These are phyloP conservation scores for Limnephilus marmoratus DNA, from an alignment of 2,888 invertebrate species.

Conservation along the genomic window DNA sequence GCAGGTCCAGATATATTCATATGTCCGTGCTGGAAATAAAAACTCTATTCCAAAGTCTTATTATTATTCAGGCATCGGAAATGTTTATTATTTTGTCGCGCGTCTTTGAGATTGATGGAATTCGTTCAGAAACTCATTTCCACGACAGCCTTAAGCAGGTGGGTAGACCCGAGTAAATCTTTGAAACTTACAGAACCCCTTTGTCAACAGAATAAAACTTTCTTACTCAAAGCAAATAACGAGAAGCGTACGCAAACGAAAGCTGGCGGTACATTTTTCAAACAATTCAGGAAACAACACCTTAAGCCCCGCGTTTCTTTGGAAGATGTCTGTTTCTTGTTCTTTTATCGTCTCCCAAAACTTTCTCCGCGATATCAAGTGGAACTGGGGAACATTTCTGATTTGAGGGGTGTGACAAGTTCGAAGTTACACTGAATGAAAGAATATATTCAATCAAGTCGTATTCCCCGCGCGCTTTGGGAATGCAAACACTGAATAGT, in stretches of 20 bases:
- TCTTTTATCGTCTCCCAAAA: slow-evolving; percentile 28
- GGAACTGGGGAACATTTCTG: neutral
- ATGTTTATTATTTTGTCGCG: neutral
- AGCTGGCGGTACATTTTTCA: slow-evolving; percentile 31
- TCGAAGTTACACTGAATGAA: neutral
- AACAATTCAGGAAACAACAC: slow-evolving; percentile 32
- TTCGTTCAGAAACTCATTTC: slow-evolving; percentile 2
- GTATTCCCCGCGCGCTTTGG: neutral
- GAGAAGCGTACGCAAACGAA: slow-evolving; percentile 12
- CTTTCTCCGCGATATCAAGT: slow-evolving; percentile 22
- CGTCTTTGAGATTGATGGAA: neutral
- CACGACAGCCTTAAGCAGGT: neutral
- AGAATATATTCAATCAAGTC: neutral
- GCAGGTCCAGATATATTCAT: too few species aligned
- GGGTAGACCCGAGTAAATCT: neutral
- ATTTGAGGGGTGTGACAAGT: neutral
- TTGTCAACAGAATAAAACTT: slow-evolving; percentile 22
- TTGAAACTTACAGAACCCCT: neutral
- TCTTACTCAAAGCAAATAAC: slow-evolving; percentile 12
- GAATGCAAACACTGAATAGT: neutral
- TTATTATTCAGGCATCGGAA: neutral
- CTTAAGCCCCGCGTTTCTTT: slow-evolving; percentile 22
- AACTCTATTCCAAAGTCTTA: neutral
- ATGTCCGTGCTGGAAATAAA: too few species aligned
- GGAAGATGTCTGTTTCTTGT: slow-evolving; percentile 30